Evolutionary conservation across 1,140 invertebrate species (phyloP), one percentile per base, ranked within the genome.

Genomic region (Hypothenemus hampei): DNA sequence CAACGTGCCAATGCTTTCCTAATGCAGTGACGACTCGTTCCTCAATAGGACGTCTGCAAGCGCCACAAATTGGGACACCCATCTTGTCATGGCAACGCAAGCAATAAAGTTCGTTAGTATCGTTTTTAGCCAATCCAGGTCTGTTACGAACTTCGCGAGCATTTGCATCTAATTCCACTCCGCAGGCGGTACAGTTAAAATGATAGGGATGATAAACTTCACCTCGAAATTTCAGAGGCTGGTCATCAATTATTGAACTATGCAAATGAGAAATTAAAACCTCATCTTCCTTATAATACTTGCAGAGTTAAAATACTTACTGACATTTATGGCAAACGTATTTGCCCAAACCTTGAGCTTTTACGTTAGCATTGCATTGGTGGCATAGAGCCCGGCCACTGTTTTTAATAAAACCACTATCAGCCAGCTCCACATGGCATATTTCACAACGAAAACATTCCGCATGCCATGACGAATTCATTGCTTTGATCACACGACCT

Each of bases 1-100:
- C 97, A 11, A 99, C 96, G 76, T 99, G 97, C 96, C 96, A 99
- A 68, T 98, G 91, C 75, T 99, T 99, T 4, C 95, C 94, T n/a
- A 98, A 73, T 13, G 95, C 95, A 18, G 93, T 97, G 4, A 98
- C 93, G 11, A 98, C 93, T 37, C 95, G 78, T 71, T 98, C 95
- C 72, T 98, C 94, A 58, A 98, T 96, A 1, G 94, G 94, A 15
- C 94, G 83, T 19, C 95, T 84, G 73, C 96, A 98, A 40, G 95
- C 95, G 23, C 95, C 95, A 73, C 96, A 99, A 61, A 99, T 98
- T 15, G 89, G 89, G 39, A 93, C 88, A 16, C 97, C 97, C 95
- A 99, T 98, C 77, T 98, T 98, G 70, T 99, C 97, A 72, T 99
- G 96, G 67, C 97, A 99, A 52, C 95, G 82, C 20, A 99, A 77